phyloP scores from a whole-genome alignment of 2,113 vertebrate species.

The Eurypyga helias region DNA sequence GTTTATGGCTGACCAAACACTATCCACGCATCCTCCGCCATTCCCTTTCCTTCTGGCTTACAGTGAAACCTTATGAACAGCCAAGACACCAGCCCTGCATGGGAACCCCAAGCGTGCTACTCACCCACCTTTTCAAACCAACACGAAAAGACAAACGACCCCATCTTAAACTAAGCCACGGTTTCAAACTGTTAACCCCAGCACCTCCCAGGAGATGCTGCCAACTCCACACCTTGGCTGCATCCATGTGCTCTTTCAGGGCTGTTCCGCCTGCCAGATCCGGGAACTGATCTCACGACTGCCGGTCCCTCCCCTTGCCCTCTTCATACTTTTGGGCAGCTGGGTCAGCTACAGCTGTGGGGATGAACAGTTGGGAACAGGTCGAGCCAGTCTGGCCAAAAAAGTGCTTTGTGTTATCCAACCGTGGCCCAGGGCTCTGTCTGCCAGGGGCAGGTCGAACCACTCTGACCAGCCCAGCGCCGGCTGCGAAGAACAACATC shows the following conservation, averaged over 20 bases:
- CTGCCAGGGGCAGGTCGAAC: slow-evolving; percentile 33
- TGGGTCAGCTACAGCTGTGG: slow-evolving; percentile 41
- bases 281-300: not conserved
- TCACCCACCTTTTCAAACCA: not conserved
- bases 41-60: not conserved
- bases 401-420: slow-evolving; percentile 36
- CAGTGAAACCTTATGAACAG: not conserved
- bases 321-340: slow-evolving; percentile 15
- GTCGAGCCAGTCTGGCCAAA: not conserved
- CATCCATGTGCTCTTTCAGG: not conserved
- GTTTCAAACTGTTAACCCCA: not conserved
- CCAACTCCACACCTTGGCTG: slow-evolving; percentile 27
- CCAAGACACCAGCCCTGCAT: not conserved
- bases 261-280: not conserved
- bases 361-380: slow-evolving; percentile 57
- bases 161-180: not conserved
- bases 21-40: not conserved
- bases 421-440: slow-evolving; percentile 53
- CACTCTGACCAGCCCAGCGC: slow-evolving; percentile 26
- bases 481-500: not conserved
- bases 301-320: not conserved
- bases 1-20: slow-evolving; percentile 21
- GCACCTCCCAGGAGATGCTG: not conserved
- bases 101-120: not conserved
- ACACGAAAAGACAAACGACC: not conserved